Percentiles rank a stretch among this genome's conserved stretches.
phyloP scores from a whole-genome alignment of 2,797 vertebrate genomes.

The Platalea minor region DNA sequence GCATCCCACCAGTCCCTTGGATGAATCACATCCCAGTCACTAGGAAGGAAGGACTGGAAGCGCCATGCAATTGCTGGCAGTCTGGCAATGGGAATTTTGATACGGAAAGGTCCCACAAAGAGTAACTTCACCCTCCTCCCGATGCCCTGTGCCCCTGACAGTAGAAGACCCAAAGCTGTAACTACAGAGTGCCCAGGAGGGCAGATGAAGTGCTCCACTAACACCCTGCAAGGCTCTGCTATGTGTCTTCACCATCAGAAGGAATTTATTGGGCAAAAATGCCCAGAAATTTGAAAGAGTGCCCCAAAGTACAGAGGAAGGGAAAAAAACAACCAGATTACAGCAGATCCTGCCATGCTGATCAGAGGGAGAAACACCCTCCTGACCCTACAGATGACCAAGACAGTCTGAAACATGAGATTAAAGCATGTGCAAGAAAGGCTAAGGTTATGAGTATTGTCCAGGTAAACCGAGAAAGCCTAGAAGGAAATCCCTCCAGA shows the following conservation, averaged over 20 bases:
- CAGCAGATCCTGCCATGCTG: not conserved
- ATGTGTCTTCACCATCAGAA: not conserved
- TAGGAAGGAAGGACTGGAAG: not conserved
- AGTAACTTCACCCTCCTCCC: not conserved
- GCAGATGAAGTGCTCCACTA: not conserved
- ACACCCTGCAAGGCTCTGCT: not conserved
- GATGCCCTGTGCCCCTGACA: not conserved
- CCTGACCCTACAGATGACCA: not conserved
- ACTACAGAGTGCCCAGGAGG: not conserved
- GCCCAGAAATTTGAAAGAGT: not conserved
- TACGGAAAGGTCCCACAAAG: not conserved
- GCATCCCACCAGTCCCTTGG: not conserved
- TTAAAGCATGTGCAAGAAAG: not conserved
- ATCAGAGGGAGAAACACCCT: not conserved
- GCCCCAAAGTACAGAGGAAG: not conserved
- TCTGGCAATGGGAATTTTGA: not conserved
- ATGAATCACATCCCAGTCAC: not conserved
- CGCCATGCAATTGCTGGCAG: not conserved
- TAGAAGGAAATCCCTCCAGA: conserved; percentile 9
- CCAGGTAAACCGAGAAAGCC: conserved; percentile 23
- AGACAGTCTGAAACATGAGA: not conserved
- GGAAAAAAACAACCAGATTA: not conserved
- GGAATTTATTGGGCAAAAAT: not conserved
- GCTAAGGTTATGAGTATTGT: not conserved
- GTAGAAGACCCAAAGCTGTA: not conserved